Percentiles rank a stretch among this genome's conserved stretches.
Evolutionary conservation across 2,888 invertebrate genomes (phyloP).

Genomic region (Gonocerus acuteangulatus): DNA sequence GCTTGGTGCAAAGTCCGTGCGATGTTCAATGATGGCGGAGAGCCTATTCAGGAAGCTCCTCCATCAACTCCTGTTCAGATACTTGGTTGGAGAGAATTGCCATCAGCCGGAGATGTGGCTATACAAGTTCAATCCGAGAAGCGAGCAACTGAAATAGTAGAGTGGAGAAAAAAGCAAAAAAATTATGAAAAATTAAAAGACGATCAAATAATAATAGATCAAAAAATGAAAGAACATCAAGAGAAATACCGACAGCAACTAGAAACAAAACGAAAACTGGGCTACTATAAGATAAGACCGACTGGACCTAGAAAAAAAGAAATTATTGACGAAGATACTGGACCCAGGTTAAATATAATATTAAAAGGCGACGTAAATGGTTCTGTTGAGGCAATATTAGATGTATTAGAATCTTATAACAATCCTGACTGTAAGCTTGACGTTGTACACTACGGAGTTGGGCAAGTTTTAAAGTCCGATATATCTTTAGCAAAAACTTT

Average conservation of each 20-base stretch:
- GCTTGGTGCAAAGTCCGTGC: conserved; percentile 77
- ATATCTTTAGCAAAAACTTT: conserved; percentile 71
- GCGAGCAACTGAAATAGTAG: conserved; percentile 59
- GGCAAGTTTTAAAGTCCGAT: conserved; percentile 74
- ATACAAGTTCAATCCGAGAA: conserved; percentile 74
- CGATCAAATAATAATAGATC: conserved; percentile 55
- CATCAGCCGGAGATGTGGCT: conserved; percentile 79
- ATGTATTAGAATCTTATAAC: conserved; percentile 80
- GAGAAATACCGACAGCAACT: conserved; percentile 56
- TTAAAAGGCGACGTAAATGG: conserved; percentile 90
- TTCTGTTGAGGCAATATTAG: conserved; percentile 88
- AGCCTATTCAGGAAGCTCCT: conserved; percentile 56
- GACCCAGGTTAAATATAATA: conserved; percentile 43
- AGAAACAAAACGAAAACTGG: conserved; percentile 53
- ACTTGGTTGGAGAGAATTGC: conserved; percentile 84
- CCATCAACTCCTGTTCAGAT: conserved; percentile 79
- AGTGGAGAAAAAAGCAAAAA: conserved; percentile 53
- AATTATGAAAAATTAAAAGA: conserved; percentile 56
- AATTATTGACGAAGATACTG: conserved; percentile 40
- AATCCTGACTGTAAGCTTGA: conserved; percentile 67
- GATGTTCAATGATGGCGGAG: conserved; percentile 70
- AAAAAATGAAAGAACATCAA: conserved; percentile 58
- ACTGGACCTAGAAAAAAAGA: conserved; percentile 57
- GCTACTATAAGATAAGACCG: conserved; percentile 50
- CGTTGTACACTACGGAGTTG: conserved; percentile 84